Conservation (phyloP, 2,113 vertebrate genomes). For the Indicator indicator region DNA sequence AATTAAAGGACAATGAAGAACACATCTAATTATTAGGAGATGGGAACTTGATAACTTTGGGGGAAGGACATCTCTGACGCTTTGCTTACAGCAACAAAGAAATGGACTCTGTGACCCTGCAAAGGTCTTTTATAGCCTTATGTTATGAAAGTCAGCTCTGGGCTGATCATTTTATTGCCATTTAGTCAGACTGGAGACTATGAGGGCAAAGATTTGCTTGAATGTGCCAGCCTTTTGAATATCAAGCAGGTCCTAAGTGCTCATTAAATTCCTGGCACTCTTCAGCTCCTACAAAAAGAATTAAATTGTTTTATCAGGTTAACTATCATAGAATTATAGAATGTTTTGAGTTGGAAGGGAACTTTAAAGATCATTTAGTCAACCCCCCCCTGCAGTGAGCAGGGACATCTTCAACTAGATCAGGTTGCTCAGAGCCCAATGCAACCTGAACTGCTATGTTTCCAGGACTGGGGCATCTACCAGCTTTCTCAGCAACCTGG, state of each 20-base stretch:
- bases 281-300: neutral
- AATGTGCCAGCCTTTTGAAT: neutral
- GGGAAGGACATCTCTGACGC: constrained; percentile 23
- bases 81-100: constrained; percentile 38
- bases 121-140: neutral
- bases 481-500: neutral
- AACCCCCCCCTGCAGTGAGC: neutral
- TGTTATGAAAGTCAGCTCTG: neutral
- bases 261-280: neutral
- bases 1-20: constrained; percentile 30
- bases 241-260: neutral
- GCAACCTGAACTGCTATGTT: neutral
- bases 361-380: neutral
- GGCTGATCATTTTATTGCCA: neutral
- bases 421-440: neutral
- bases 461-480: neutral
- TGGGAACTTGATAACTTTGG: constrained; percentile 58
- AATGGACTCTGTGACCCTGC: constrained; percentile 13
- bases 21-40: constrained; percentile 55
- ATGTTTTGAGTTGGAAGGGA: neutral
- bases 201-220: neutral
- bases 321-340: neutral
- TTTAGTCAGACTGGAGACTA: neutral
- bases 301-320: neutral
- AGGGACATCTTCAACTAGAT: neutral